These are phyloP conservation scores for Microctenopoma steveboyesi DNA, from an alignment of 2,797 vertebrate species.

Conservation along the genomic window DNA sequence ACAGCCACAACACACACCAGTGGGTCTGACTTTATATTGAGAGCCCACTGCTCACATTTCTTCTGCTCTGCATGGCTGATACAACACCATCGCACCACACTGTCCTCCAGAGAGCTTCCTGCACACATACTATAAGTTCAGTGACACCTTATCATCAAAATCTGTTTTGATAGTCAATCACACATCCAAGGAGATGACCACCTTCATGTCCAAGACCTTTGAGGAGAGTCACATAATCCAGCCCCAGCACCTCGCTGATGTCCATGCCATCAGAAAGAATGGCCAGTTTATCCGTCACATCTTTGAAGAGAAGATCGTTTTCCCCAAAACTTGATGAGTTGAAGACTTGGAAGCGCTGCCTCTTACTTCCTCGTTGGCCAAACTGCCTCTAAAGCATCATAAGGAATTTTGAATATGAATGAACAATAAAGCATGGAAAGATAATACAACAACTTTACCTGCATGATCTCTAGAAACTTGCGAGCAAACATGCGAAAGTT, in stretches of 20 bases:
- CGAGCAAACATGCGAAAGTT: constrained; percentile 86
- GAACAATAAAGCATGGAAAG: neutral
- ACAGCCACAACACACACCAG: constrained; percentile 88
- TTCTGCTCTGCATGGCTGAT: constrained; percentile 89
- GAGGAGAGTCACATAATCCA: constrained; percentile 92
- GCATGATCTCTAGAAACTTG: constrained; percentile 83
- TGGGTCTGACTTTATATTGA: constrained; percentile 88
- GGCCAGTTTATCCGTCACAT: constrained; percentile 83
- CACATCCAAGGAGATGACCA: constrained; percentile 49
- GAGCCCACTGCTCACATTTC: constrained; percentile 93
- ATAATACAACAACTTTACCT: constrained; percentile 73
- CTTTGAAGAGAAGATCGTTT: constrained; percentile 88
- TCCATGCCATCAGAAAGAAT: constrained; percentile 83
- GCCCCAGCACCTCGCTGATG: constrained; percentile 88
- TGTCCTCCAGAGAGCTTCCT: constrained; percentile 93
- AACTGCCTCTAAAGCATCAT: constrained; percentile 82
- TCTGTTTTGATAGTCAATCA: neutral
- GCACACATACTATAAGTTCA: constrained; percentile 21
- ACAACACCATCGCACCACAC: constrained; percentile 93
- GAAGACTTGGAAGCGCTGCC: constrained; percentile 87
- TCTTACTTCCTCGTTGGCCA: constrained; percentile 84
- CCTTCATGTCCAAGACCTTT: constrained; percentile 95
- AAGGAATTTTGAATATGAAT: neutral
- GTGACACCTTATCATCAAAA: neutral
- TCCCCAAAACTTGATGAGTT: constrained; percentile 83